Evolutionary conservation across 2,113 vertebrate species (phyloP).

Genomic region (Melanotaenia duboulayi): DNA sequence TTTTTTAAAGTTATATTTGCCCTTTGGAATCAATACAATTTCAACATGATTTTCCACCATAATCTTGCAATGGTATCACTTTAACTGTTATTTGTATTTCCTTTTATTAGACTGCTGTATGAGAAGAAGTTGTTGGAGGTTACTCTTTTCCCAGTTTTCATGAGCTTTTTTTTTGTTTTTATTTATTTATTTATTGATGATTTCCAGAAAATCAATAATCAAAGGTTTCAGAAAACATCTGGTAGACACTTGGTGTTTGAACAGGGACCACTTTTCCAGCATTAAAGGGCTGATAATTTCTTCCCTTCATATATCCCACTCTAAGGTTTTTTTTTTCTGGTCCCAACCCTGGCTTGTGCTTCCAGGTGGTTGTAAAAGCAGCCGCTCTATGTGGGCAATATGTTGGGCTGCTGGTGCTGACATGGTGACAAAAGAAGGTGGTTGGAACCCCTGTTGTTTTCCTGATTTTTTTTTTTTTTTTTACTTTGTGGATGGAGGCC

Average conservation of each 20-base stretch:
- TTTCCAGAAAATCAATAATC: conserved; percentile 46
- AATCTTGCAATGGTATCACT: neutral
- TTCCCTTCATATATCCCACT: conserved; percentile 25
- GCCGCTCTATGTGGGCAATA: conserved; percentile 35
- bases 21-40: neutral
- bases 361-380: conserved; percentile 54
- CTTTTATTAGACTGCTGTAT: neutral
- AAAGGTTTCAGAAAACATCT: conserved; percentile 66
- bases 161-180: too few species aligned
- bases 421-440: conserved; percentile 46
- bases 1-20: neutral
- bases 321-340: conserved; percentile 10
- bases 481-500: conserved; percentile 14
- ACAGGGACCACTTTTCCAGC: conserved; percentile 49
- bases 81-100: conserved; percentile 5
- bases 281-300: conserved; percentile 19
- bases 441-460: conserved; percentile 45
- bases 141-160: too few species aligned
- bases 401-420: conserved; percentile 54
- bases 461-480: conserved; percentile 30
- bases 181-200: conserved; percentile 48
- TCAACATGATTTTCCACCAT: neutral
- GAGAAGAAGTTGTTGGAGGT: neutral
- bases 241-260: conserved; percentile 42
- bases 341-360: conserved; percentile 31